Evolutionary conservation across 2,797 vertebrate genomes (phyloP).

Genomic region (Sebastiscus tertius): DNA sequence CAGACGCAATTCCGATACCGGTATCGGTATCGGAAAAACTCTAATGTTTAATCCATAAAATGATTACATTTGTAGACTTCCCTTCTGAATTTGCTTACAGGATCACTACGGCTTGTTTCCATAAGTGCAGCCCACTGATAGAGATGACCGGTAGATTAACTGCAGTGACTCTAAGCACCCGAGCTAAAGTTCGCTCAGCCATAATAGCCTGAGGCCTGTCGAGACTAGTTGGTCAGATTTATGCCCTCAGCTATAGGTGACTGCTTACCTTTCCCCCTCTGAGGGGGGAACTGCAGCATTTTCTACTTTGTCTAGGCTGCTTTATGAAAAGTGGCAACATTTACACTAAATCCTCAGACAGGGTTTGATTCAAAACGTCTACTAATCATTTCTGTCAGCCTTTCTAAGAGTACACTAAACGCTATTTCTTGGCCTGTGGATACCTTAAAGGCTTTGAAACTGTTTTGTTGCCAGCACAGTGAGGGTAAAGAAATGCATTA

Average conservation of each 20-base stretch:
- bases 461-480: not conserved
- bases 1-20: no score
- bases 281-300: not conserved
- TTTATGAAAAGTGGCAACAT: constrained; percentile 1
- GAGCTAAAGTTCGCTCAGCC: constrained; percentile 44
- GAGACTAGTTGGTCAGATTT: constrained; percentile 47
- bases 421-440: not conserved
- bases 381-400: not conserved
- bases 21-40: no score
- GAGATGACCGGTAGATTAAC: constrained; percentile 47
- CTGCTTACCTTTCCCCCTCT: not conserved
- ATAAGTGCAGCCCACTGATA: constrained; percentile 28
- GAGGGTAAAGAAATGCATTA: not conserved
- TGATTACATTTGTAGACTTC: not conserved
- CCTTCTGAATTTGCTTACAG: constrained; percentile 5
- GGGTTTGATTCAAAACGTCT: not conserved
- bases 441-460: not conserved
- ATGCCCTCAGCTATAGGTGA: constrained; percentile 3
- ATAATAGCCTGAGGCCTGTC: constrained; percentile 34
- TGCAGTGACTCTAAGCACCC: constrained; percentile 16
- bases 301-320: not conserved
- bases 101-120: constrained; percentile 22
- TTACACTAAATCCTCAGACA: not conserved
- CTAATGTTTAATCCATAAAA: no score
- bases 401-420: not conserved